Conservation (phyloP, 2,888 invertebrate genomes). For the Aphodius sticticus region DNA sequence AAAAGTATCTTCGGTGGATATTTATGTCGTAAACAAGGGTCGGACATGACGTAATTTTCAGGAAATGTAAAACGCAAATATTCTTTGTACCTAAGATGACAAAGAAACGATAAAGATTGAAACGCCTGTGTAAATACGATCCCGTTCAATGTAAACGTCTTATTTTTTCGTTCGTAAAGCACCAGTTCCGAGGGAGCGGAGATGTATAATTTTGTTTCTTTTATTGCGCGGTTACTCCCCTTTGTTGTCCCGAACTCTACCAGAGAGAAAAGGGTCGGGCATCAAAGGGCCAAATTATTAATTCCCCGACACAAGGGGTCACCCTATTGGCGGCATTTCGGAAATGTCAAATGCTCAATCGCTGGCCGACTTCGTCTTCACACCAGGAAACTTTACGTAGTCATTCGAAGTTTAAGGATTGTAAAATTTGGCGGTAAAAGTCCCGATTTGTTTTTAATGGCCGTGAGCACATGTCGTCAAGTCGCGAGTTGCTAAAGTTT, state of each 20-base stretch:
- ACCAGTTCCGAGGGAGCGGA: not conserved
- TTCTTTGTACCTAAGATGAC: not conserved
- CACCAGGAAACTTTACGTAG: not conserved
- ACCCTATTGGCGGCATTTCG: not conserved
- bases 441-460: not conserved
- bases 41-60: no score
- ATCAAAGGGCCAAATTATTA: not conserved
- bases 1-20: no score
- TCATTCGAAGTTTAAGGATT: not conserved
- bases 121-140: not conserved
- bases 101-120: not conserved
- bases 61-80: not conserved
- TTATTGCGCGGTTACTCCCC: not conserved
- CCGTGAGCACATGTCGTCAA: conserved; percentile 4
- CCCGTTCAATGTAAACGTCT: not conserved
- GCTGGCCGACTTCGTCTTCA: not conserved
- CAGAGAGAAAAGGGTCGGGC: not conserved
- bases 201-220: not conserved
- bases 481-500: not conserved
- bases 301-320: not conserved
- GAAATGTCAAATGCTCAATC: not conserved
- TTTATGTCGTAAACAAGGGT: no score
- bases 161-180: not conserved
- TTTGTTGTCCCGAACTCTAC: not conserved
- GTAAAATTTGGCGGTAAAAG: not conserved